Conservation (phyloP, 2,888 invertebrate genomes). For the Eupithecia exiguata region DNA sequence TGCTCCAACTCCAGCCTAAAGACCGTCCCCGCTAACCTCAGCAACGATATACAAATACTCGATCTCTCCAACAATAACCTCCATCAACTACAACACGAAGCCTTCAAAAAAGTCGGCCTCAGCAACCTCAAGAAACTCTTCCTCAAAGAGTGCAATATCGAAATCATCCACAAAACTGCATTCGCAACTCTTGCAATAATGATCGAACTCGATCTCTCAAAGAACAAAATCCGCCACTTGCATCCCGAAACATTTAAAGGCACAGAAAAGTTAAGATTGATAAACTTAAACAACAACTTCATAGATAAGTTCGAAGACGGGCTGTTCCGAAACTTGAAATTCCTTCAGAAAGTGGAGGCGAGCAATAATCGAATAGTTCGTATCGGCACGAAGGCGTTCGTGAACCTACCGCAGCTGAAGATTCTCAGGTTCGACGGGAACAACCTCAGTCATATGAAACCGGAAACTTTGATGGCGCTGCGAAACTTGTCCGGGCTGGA, state of each 20-base stretch:
- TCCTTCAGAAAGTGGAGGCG: constrained; percentile 90
- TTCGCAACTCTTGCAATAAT: constrained; percentile 90
- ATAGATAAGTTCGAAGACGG: constrained; percentile 89
- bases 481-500: constrained; percentile 89
- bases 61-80: constrained; percentile 90
- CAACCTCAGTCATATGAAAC: constrained; percentile 87
- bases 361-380: constrained; percentile 89
- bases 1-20: constrained; percentile 88
- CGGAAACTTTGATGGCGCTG: constrained; percentile 87
- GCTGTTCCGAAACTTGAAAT: constrained; percentile 89
- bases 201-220: constrained; percentile 92
- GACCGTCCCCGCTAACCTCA: constrained; percentile 88
- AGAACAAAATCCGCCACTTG: constrained; percentile 87
- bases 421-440: constrained; percentile 91
- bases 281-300: constrained; percentile 90
- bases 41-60: constrained; percentile 88
- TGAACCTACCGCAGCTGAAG: constrained; percentile 86
- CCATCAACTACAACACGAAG: constrained; percentile 85
- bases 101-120: constrained; percentile 88
- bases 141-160: constrained; percentile 89
- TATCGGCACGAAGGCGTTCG: constrained; percentile 89
- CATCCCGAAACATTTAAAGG: constrained; percentile 89
- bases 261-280: constrained; percentile 87
- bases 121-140: constrained; percentile 92
- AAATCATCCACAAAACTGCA: constrained; percentile 87